These are phyloP conservation scores for Thymelicus sylvestris DNA, from an alignment of 2,888 invertebrate species.

Conservation along the genomic window DNA sequence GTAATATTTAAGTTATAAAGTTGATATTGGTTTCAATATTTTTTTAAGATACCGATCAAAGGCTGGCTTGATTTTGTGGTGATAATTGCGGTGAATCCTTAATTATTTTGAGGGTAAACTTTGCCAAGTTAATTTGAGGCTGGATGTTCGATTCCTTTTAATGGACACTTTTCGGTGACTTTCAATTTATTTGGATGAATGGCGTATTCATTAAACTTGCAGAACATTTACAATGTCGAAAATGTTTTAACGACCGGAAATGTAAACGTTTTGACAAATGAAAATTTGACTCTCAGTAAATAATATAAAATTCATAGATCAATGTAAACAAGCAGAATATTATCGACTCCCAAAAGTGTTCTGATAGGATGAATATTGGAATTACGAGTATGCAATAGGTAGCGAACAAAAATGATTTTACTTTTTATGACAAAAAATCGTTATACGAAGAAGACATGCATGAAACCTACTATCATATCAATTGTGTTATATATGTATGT, in stretches of 20 bases:
- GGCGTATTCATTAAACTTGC: constrained; percentile 75
- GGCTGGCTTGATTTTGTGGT: constrained; percentile 81
- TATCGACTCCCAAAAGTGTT: no score
- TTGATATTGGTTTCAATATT: constrained; percentile 54
- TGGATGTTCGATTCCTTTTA: constrained; percentile 79
- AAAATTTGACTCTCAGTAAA: constrained; percentile 38
- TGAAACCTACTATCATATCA: no score
- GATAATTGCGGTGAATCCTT: constrained; percentile 84
- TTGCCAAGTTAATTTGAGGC: constrained; percentile 79
- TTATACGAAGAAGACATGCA: no score
- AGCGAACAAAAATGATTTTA: no score
- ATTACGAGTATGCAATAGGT: no score
- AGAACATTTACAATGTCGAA: constrained; percentile 55
- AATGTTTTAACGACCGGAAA: constrained; percentile 59
- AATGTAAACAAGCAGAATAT: no score
- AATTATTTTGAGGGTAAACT: constrained; percentile 85
- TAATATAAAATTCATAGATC: neutral
- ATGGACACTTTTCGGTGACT: constrained; percentile 82
- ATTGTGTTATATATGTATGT: no score
- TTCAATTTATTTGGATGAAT: constrained; percentile 79
- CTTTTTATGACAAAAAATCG: no score
- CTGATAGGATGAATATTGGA: no score
- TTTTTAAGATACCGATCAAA: constrained; percentile 76
- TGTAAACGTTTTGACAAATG: constrained; percentile 57
- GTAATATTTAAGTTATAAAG: constrained; percentile 53